Base-by-base conservation (phyloP, 2,113 vertebrate species). In the Fregata magnificens region DNA sequence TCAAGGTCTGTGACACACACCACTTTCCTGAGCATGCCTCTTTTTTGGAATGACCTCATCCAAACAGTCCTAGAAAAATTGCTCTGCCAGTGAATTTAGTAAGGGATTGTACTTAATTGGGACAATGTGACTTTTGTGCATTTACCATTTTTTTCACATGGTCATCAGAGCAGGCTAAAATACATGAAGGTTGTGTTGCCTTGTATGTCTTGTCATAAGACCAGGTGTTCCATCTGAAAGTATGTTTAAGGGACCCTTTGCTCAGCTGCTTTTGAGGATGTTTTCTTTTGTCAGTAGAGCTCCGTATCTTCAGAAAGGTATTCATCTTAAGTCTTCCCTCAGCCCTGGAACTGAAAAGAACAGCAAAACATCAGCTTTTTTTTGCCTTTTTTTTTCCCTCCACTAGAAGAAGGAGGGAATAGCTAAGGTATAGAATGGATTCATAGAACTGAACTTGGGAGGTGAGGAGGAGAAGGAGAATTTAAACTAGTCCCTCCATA, bases 41-140 rank as follows among this genome's bases (percentile, higher is more conserved):
- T 22, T 93, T 84, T 81, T 79, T 79, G 40, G 61, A 86, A 88
- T 95, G 77, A 95, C 44, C 56, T 97, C 83, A 95, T 86, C 80
- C 80, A 86, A 93, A 71, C 28, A 79, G 49, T 63, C 47, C 25
- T 79, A 91, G 86, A 92, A 95, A 92, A 86, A 74, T 76, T 88
- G 36, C 31, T 61, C 69, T 89, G 52, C 69, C 58, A 53, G 56
- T 86, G 73, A 66, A 79, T 92, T 91, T 82, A 93, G 44, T 78
- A 62, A 79, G 34, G 40, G 52, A 56, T 84, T 93, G 76, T 79
- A 47, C 31, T 88, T 92, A 55, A 86, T 3, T 70, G 29, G 47
- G 86, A 86, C 92, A 92, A 87, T 76, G 69, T 91, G 69, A 88
- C 83, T 93, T 90, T 70, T 84, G 69, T 88, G 31, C 49, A 34